phyloP scores from a whole-genome alignment of 2,888 invertebrate species.

The Drosophila hawaiiensis region DNA sequence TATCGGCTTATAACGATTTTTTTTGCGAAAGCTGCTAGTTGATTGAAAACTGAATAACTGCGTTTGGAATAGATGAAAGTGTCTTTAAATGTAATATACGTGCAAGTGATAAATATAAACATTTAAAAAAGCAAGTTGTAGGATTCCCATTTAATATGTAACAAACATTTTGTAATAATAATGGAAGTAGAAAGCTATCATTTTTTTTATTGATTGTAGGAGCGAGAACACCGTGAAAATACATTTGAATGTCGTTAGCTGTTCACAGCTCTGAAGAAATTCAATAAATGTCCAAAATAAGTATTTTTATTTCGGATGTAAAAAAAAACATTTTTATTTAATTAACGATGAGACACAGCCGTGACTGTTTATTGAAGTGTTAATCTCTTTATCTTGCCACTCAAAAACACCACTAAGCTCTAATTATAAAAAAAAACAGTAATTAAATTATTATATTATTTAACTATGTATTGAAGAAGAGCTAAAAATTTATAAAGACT shows the following conservation, averaged over 20 bases:
- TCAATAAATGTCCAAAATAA: not conserved
- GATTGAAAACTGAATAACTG: slow-evolving; percentile 32
- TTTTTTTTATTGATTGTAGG: not conserved
- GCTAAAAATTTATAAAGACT: not conserved
- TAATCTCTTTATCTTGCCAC: not conserved
- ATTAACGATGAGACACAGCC: not conserved
- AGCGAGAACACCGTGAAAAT: not conserved
- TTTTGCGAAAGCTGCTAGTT: slow-evolving; percentile 10
- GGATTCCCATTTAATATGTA: not conserved
- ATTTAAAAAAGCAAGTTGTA: not conserved
- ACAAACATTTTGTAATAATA: not conserved
- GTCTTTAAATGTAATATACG: not conserved
- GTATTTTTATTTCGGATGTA: not conserved
- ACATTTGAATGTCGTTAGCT: not conserved
- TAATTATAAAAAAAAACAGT: not conserved
- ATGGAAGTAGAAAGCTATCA: not conserved
- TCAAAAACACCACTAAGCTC: not conserved
- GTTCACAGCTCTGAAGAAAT: not conserved
- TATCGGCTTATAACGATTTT: not conserved
- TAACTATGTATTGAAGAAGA: not conserved
- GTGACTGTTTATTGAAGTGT: not conserved
- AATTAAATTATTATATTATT: not conserved
- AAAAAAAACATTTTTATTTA: not conserved
- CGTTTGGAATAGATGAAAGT: not conserved
- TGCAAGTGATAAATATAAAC: not conserved